phyloP scores from a whole-genome alignment of 2,797 vertebrate species.

The Linurgus olivaceus region DNA sequence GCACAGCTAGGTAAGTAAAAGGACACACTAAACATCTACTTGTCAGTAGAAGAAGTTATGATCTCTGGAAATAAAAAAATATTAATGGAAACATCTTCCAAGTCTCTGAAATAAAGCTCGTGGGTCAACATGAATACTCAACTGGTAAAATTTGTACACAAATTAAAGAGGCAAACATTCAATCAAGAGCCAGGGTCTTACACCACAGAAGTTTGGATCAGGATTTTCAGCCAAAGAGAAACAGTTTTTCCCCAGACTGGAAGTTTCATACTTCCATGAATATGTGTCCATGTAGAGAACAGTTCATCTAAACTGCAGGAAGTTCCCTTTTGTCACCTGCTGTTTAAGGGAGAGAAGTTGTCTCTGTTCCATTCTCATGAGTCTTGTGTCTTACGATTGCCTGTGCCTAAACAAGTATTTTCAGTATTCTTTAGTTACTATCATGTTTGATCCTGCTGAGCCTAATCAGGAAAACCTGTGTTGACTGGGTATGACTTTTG shows the following conservation, averaged over 20 bases:
- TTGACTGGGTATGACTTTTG: conserved; percentile 9
- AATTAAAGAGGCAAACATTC: not conserved
- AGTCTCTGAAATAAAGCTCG: not conserved
- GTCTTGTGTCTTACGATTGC: not conserved
- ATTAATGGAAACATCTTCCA: not conserved
- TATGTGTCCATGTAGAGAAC: not conserved
- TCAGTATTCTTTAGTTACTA: not conserved
- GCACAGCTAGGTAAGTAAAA: not conserved
- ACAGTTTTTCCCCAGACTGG: not conserved
- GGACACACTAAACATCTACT: not conserved
- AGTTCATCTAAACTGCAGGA: not conserved
- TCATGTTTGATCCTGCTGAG: not conserved
- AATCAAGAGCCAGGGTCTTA: not conserved
- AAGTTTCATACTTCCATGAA: not conserved
- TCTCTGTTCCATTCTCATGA: not conserved
- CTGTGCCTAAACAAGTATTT: not conserved
- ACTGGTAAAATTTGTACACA: not conserved
- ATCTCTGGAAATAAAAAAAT: not conserved
- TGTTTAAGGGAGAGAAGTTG: not conserved
- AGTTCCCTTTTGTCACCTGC: not conserved
- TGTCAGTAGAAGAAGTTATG: not conserved
- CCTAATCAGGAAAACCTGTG: conserved; percentile 12
- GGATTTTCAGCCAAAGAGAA: not conserved
- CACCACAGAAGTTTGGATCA: not conserved
- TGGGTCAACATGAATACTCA: not conserved